Percentiles rank a stretch among this genome's conserved stretches.
phyloP scores from a whole-genome alignment of 2,888 invertebrate species.

The Thysanoteuthis rhombus region DNA sequence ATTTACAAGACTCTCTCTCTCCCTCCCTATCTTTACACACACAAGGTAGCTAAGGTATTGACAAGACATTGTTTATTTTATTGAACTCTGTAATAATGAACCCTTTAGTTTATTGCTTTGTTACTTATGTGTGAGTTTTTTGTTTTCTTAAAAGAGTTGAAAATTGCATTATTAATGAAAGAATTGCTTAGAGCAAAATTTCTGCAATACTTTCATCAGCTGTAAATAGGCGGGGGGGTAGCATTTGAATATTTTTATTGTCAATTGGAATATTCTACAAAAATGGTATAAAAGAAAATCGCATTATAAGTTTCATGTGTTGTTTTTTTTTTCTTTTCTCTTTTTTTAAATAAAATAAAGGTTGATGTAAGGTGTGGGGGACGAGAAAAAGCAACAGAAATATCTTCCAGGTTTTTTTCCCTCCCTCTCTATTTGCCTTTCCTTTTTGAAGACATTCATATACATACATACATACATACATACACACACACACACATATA shows the following conservation, averaged over 20 bases:
- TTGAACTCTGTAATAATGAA: background rate
- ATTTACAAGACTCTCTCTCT: background rate
- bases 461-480: too few species aligned
- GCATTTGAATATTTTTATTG: background rate
- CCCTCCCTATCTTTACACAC: too few species aligned
- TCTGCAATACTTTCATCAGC: background rate
- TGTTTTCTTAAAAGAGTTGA: background rate
- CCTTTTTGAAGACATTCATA: too few species aligned
- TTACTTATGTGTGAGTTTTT: background rate
- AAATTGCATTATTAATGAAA: background rate
- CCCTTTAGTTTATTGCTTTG: background rate
- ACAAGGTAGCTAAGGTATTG: too few species aligned
- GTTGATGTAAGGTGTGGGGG: too few species aligned
- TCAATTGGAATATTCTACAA: background rate
- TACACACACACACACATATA: too few species aligned
- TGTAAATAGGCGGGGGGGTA: background rate
- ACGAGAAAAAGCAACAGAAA: too few species aligned
- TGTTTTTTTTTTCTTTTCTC: background rate
- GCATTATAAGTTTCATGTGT: background rate
- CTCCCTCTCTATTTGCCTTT: too few species aligned
- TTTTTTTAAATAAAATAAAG: too few species aligned
- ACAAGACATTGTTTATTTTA: background rate
- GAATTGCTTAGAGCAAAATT: background rate
- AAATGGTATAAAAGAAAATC: background rate
- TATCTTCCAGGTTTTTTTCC: too few species aligned